Evolutionary conservation across 2,888 invertebrate species (phyloP).

Genomic region (Epistrophe grossulariae): DNA sequence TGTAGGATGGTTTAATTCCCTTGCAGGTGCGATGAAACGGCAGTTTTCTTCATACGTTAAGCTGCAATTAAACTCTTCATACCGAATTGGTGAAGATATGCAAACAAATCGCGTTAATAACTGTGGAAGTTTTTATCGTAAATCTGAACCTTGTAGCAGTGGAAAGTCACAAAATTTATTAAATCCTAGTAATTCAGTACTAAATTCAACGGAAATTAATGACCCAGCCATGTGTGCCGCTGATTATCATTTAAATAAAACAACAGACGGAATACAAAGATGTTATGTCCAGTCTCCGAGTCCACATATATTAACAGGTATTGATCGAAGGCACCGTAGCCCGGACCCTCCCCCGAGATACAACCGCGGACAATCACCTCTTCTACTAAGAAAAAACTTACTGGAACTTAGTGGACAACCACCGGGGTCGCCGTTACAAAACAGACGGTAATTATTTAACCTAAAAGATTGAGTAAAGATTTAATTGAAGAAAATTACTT

Average conservation of each 20-base stretch:
- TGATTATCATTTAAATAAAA: constrained; percentile 35
- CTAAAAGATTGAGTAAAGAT: not conserved
- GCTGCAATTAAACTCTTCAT: constrained; percentile 87
- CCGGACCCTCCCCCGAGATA: constrained; percentile 86
- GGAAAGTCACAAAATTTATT: constrained; percentile 35
- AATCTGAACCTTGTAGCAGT: constrained; percentile 38
- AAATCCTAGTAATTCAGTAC: constrained; percentile 45
- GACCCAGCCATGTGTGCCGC: constrained; percentile 12
- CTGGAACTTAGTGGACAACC: constrained; percentile 84
- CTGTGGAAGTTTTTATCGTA: constrained; percentile 26
- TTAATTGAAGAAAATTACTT: not conserved
- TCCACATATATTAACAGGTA: constrained; percentile 80
- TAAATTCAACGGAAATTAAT: constrained; percentile 32
- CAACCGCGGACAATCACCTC: constrained; percentile 84
- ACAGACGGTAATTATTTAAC: constrained; percentile 84
- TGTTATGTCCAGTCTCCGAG: constrained; percentile 77
- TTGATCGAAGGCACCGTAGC: constrained; percentile 85
- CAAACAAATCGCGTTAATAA: constrained; percentile 29
- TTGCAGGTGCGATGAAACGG: constrained; percentile 90
- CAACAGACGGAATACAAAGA: constrained; percentile 29
- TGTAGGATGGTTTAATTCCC: constrained; percentile 87
- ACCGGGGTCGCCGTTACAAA: constrained; percentile 85
- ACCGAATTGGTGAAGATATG: constrained; percentile 39
- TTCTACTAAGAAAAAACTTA: constrained; percentile 86
- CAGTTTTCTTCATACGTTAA: constrained; percentile 93